Conservation (phyloP, 2,797 vertebrate genomes). For the Tympanoctomys barrerae region DNA sequence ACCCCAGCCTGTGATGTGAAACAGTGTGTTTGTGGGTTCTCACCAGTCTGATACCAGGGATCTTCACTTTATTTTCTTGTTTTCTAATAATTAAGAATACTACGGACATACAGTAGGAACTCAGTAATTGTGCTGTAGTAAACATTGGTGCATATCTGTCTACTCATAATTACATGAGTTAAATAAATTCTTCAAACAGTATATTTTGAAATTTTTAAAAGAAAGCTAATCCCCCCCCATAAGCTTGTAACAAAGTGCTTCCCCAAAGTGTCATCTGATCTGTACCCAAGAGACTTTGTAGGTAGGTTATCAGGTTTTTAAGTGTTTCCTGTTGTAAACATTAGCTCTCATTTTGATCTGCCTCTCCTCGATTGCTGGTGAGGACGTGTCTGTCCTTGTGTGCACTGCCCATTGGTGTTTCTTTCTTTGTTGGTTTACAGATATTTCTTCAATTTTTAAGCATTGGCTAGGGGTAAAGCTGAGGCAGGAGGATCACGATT, state of each 20-base stretch:
- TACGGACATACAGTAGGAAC: background rate
- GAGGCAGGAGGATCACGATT: background rate
- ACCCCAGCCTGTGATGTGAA: background rate
- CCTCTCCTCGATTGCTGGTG: fast-evolving
- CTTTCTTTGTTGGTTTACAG: background rate
- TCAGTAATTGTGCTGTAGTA: background rate
- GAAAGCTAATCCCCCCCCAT: background rate
- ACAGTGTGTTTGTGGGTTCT: background rate
- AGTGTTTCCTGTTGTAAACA: background rate
- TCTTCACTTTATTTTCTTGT: background rate
- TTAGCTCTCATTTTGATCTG: background rate
- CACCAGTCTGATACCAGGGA: background rate
- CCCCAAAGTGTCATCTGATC: too few species aligned
- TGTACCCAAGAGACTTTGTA: too few species aligned
- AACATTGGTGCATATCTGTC: background rate
- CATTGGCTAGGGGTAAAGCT: background rate
- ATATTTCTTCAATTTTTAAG: background rate
- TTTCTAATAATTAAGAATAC: background rate
- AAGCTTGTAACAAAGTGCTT: background rate
- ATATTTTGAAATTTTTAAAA: background rate
- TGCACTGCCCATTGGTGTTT: fast-evolving
- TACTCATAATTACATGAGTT: background rate
- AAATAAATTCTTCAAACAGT: background rate
- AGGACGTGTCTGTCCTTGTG: fast-evolving
- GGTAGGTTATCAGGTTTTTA: fast-evolving